phyloP scores from a whole-genome alignment of 2,797 vertebrate species.

The Sebastes iracundus region DNA sequence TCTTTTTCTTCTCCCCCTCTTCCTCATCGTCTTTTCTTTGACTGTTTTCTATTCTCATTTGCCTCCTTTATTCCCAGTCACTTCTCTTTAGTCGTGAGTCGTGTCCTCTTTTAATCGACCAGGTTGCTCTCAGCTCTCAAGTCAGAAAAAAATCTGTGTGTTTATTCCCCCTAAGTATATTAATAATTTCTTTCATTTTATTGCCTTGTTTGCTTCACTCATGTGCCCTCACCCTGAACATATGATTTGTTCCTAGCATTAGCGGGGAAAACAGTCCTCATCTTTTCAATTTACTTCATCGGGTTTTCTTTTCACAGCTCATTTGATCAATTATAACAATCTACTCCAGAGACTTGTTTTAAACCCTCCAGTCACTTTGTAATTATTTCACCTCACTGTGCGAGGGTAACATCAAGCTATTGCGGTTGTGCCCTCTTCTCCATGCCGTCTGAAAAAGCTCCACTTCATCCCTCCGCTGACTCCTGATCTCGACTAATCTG shows the following conservation, averaged over 20 bases:
- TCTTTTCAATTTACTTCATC: not conserved
- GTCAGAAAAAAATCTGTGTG: not conserved
- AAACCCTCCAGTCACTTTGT: not conserved
- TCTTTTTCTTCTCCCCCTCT: not conserved
- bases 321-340: not conserved
- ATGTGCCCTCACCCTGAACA: not conserved
- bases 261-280: not conserved
- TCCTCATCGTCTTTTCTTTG: not conserved
- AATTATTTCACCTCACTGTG: not conserved
- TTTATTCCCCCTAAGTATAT: not conserved
- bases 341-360: not conserved
- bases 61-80: not conserved
- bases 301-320: not conserved
- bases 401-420: not conserved
- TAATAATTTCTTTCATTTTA: not conserved
- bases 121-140: not conserved
- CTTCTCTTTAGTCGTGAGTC: not conserved
- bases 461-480: conserved; percentile 21
- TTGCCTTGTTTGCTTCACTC: not conserved
- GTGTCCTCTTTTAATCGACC: not conserved
- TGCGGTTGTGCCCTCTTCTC: not conserved
- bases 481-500: conserved; percentile 62
- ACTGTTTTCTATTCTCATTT: not conserved
- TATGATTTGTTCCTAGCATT: not conserved
- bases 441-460: conserved; percentile 8